A percentile compares a stretch with the other conserved stretches of the same genome.
Evolutionary conservation across 2,113 vertebrate species (phyloP).

Genomic region (Struthidea cinerea): DNA sequence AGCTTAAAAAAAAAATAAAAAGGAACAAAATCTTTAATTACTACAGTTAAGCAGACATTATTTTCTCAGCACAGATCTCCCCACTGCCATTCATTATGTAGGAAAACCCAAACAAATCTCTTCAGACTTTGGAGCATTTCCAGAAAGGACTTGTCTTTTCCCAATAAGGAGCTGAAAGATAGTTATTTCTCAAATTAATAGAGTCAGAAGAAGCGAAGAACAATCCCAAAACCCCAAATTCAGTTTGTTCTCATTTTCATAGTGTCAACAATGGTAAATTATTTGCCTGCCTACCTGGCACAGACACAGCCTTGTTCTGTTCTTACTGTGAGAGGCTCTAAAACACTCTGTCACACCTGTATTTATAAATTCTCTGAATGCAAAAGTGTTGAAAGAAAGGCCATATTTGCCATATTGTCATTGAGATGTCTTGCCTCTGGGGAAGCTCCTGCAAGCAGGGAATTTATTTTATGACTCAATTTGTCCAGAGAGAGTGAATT

Average conservation of each 20-base stretch:
- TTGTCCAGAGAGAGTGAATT: neutral
- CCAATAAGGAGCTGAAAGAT: neutral
- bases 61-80: neutral
- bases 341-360: neutral
- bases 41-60: neutral
- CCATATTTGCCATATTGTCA: neutral
- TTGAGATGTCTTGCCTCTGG: neutral
- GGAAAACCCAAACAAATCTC: neutral
- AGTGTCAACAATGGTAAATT: neutral
- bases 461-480: neutral
- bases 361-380: neutral
- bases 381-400: neutral
- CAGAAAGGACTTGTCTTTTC: neutral
- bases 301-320: rapidly evolving
- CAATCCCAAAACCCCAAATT: neutral
- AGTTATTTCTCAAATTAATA: neutral
- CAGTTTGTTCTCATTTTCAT: neutral
- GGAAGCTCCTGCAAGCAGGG: neutral
- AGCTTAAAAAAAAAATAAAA: neutral
- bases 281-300: neutral
- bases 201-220: neutral
- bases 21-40: neutral
- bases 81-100: neutral
- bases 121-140: neutral
- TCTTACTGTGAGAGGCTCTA: neutral